These are phyloP conservation scores for Amblyjoppa fuscipennis DNA, from an alignment of 2,888 invertebrate genomes.

Conservation along the genomic window DNA sequence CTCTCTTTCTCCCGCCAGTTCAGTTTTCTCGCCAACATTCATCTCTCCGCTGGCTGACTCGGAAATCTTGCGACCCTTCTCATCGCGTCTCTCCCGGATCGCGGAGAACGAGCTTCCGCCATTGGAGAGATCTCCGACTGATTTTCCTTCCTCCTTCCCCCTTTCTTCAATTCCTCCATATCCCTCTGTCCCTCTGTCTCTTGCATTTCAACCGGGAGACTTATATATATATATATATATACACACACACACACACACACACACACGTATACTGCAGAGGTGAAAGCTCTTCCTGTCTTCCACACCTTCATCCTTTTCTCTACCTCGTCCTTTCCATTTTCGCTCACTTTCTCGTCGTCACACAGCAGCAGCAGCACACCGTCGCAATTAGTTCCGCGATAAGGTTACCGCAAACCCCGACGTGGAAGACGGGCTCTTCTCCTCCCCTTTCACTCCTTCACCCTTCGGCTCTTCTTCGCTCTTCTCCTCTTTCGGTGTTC, in stretches of 20 bases:
- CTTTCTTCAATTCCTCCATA: slow-evolving; percentile 32
- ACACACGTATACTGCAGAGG: slow-evolving; percentile 29
- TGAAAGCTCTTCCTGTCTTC: slow-evolving; percentile 43
- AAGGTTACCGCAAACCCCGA: slow-evolving; percentile 59
- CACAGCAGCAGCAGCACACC: slow-evolving; percentile 29
- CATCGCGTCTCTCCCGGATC: slow-evolving; percentile 36
- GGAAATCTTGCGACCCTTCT: slow-evolving; percentile 58
- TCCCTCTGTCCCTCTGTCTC: slow-evolving; percentile 23
- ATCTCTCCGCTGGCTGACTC: slow-evolving; percentile 43
- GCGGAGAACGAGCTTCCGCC: slow-evolving; percentile 60
- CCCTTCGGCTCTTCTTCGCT: background rate
- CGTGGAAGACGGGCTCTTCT: slow-evolving; percentile 37
- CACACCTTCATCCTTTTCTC: slow-evolving; percentile 24
- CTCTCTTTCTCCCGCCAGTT: background rate
- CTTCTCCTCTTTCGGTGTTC: background rate
- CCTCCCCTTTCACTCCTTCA: slow-evolving; percentile 45
- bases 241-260: no score
- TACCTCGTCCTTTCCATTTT: slow-evolving; percentile 52
- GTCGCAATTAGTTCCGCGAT: slow-evolving; percentile 71
- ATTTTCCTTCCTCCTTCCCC: slow-evolving; percentile 41
- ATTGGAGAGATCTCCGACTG: slow-evolving; percentile 46
- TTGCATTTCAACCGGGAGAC: slow-evolving; percentile 45
- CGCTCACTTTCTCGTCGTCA: slow-evolving; percentile 49
- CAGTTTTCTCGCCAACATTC: slow-evolving; percentile 58
- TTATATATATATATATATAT: background rate